Percentiles rank a stretch among this genome's conserved stretches.
phyloP scores from a whole-genome alignment of 2,797 vertebrate species.

The Myotis myotis region DNA sequence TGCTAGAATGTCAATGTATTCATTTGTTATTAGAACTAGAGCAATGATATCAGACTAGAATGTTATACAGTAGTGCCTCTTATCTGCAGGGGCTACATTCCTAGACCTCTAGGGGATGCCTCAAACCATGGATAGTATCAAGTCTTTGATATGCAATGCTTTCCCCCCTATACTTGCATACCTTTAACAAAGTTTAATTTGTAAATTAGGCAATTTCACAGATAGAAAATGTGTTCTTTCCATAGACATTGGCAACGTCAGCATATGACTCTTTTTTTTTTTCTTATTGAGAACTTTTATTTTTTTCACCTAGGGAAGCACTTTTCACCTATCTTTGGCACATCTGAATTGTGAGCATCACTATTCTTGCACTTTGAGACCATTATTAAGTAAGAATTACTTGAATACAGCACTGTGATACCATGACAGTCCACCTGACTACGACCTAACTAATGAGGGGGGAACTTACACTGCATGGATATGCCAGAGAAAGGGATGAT shows the following conservation, averaged over 20 bases:
- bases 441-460: not conserved
- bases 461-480: not conserved
- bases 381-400: not conserved
- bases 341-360: not conserved
- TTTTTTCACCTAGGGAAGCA: not conserved
- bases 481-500: not conserved
- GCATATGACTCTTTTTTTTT: not conserved
- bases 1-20: not conserved
- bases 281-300: not conserved
- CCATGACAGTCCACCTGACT: not conserved
- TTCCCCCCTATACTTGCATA: not conserved
- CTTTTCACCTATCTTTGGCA: not conserved
- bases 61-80: not conserved
- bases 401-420: not conserved
- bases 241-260: not conserved
- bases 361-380: not conserved
- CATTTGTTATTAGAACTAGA: slow-evolving; percentile 16
- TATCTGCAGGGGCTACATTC: not conserved
- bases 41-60: not conserved
- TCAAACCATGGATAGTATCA: not conserved
- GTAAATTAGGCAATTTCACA: not conserved
- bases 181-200: not conserved
- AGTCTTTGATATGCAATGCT: too few species aligned
- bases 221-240: not conserved
- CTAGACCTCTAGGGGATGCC: not conserved